A percentile compares a stretch with the other conserved stretches of the same genome.
Conservation (phyloP, 2,797 vertebrate genomes). For the Tiaroga cobitis region DNA sequence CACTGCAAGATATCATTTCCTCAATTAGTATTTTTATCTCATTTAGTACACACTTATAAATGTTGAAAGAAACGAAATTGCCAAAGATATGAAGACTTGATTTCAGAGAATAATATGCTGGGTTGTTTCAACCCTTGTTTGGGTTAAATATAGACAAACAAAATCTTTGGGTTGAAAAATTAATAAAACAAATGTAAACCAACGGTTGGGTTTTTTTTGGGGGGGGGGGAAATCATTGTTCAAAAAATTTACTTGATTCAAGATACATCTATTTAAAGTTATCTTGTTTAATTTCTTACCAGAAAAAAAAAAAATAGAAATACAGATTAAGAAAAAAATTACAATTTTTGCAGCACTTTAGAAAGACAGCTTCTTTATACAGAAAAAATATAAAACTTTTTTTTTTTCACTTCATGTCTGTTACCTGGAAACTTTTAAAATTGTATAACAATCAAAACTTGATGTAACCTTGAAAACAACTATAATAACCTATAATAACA, state of each 20-base stretch:
- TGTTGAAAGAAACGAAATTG: background rate
- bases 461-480: constrained; percentile 29
- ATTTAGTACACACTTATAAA: background rate
- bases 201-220: no score
- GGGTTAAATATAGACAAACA: no score
- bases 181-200: no score
- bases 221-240: no score
- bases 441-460: constrained; percentile 10
- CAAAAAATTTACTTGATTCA: background rate
- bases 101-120: background rate
- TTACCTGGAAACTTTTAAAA: background rate
- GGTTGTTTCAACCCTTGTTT: no score
- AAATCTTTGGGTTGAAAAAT: no score
- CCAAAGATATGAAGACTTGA: background rate
- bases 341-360: background rate
- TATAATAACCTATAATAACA: no score
- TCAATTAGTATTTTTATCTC: background rate
- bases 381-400: background rate
- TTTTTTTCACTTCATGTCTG: background rate
- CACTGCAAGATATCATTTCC: background rate
- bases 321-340: background rate
- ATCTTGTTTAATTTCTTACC: background rate
- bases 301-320: background rate
- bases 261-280: background rate
- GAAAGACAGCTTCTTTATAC: background rate